Conservation (phyloP, 2,888 invertebrate species). For the Oscheius onirici region DNA sequence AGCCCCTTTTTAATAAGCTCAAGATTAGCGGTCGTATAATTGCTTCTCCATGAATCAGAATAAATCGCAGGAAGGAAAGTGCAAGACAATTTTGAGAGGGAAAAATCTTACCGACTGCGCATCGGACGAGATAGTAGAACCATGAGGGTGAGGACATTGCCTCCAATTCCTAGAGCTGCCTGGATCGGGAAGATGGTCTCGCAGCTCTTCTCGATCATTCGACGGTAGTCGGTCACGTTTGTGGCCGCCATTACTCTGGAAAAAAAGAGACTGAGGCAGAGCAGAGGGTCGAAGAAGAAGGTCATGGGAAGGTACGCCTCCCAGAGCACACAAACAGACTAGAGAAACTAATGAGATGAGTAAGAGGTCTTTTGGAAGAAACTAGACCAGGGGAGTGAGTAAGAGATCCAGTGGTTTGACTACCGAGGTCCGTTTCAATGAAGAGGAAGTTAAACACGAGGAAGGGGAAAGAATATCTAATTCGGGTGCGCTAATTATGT, state of each 20-base stretch:
- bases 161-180: constrained; percentile 47
- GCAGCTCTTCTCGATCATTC: constrained; percentile 36
- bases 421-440: not conserved
- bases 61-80: not conserved
- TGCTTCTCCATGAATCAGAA: not conserved
- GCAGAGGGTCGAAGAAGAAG: not conserved
- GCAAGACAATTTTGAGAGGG: not conserved
- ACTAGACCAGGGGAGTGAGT: not conserved
- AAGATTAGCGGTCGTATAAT: not conserved
- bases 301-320: constrained; percentile 1
- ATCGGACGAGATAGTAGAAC: constrained; percentile 52
- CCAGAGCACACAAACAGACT: not conserved
- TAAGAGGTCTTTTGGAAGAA: not conserved
- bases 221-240: not conserved
- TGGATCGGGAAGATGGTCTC: constrained; percentile 51
- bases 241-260: no score
- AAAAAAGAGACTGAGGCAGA: not conserved
- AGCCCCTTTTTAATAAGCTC: not conserved
- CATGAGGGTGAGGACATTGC: constrained; percentile 54
- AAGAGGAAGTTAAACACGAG: not conserved
- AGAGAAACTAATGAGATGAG: not conserved
- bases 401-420: not conserved
- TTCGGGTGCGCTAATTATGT: no score
- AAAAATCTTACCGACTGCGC: constrained; percentile 50
- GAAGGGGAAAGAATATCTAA: not conserved